Conservation (phyloP, 2,113 vertebrate genomes). For the Pachycephala philippinensis region DNA sequence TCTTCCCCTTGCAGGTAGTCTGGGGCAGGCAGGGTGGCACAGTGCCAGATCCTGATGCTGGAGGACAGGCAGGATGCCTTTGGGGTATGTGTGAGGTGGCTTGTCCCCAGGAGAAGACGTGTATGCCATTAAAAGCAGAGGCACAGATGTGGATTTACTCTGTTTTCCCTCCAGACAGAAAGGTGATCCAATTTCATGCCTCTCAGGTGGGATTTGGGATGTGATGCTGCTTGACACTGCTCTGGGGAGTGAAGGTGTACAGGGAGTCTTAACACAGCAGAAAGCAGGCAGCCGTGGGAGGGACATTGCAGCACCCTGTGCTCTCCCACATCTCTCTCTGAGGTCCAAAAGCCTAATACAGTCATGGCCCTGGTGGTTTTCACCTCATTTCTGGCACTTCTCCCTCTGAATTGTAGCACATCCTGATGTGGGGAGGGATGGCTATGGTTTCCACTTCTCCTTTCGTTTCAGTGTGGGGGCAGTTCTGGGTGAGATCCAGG, state of each 20-base stretch:
- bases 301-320: not conserved
- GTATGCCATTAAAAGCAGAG: not conserved
- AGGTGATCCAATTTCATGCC: not conserved
- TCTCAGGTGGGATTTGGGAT: not conserved
- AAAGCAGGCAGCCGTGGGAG: not conserved
- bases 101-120: not conserved
- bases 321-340: not conserved
- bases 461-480: rapidly evolving
- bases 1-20: rapidly evolving
- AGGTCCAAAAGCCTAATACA: not conserved
- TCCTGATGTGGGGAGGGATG: not conserved
- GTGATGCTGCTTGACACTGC: not conserved
- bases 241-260: not conserved
- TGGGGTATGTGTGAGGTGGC: rapidly evolving
- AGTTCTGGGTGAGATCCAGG: not conserved
- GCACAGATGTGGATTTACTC: not conserved
- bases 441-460: not conserved
- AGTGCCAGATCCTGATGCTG: not conserved
- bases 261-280: not conserved
- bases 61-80: not conserved
- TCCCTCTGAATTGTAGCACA: not conserved
- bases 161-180: not conserved
- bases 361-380: not conserved
- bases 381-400: not conserved
- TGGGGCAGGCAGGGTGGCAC: not conserved